Evolutionary conservation across 1,140 invertebrate species (phyloP).

Genomic region (Zophobas atratus): DNA sequence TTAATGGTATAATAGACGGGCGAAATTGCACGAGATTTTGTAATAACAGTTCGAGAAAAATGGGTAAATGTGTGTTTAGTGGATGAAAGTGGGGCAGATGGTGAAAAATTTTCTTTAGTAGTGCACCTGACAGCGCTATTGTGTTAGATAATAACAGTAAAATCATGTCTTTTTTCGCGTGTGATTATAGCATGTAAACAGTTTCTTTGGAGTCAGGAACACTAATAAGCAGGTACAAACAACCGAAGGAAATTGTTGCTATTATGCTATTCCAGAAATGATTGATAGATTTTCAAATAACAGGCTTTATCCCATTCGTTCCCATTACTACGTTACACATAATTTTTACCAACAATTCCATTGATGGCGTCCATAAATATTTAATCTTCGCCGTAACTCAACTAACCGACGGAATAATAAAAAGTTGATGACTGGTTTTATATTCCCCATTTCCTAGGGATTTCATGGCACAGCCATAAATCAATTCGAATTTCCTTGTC

Average conservation of each 20-base stretch:
- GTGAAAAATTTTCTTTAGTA: not conserved
- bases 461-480: conserved; percentile 19
- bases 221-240: conserved; percentile 18
- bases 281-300: conserved; percentile 31
- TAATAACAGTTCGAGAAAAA: not conserved
- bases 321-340: not conserved
- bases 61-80: too few species aligned
- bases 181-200: conserved; percentile 16
- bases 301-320: conserved; percentile 4
- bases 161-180: not conserved
- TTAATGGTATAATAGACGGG: too few species aligned
- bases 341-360: not conserved
- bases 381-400: not conserved
- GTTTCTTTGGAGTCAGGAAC: conserved; percentile 27
- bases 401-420: conserved; percentile 6
- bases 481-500: conserved; percentile 17
- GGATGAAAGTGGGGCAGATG: not conserved
- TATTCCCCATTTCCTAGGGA: conserved; percentile 22
- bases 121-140: too few species aligned
- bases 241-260: conserved; percentile 20
- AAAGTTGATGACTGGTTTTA: conserved; percentile 18
- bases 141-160: too few species aligned
- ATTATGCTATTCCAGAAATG: conserved; percentile 12
- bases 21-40: not conserved
- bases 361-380: not conserved